Evolutionary conservation across 30 jellyfish, hydroid and myxozoan genomes (phyloP).

Genomic region (Aurelia coerulea): DNA sequence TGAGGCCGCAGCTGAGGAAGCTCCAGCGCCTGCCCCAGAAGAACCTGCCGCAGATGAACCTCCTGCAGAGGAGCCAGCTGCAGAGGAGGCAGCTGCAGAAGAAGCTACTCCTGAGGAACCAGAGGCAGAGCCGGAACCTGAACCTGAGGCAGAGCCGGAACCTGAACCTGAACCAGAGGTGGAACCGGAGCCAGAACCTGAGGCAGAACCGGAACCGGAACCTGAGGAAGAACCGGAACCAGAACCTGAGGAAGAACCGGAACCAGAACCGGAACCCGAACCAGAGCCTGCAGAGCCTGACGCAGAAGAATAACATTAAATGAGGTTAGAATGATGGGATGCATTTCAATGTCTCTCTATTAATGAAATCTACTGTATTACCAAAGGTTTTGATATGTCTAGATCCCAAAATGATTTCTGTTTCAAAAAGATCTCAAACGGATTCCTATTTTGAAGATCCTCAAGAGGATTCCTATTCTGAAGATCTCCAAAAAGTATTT

Average conservation of each 20-base stretch:
- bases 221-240: slow-evolving; percentile 31
- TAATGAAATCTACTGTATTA: too few relatives aligned
- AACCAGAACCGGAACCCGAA: slow-evolving; percentile 43
- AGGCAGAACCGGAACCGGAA: slow-evolving; percentile 22
- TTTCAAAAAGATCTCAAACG: too few relatives aligned
- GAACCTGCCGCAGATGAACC: slow-evolving; percentile 52
- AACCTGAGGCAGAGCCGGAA: slow-evolving; percentile 44
- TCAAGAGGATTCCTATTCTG: too few relatives aligned
- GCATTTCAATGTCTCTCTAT: too few relatives aligned
- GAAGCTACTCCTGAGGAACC: slow-evolving; percentile 41
- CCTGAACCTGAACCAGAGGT: slow-evolving; percentile 27
- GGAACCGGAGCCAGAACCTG: slow-evolving; percentile 40
- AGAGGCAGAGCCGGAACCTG: slow-evolving; percentile 42
- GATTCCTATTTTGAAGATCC: too few relatives aligned
- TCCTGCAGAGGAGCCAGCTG: slow-evolving; percentile 46
- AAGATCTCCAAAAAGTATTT: too few relatives aligned
- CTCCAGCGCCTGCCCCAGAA: slow-evolving; percentile 39
- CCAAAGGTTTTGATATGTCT: too few relatives aligned
- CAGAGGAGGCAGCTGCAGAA: slow-evolving; percentile 52
- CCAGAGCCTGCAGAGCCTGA: slow-evolving; percentile 19
- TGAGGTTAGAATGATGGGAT: neutral
- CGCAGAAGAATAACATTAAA: slow-evolving; percentile 5
- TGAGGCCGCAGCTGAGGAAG: slow-evolving; percentile 35
- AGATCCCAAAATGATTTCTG: too few relatives aligned
- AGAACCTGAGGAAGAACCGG: slow-evolving; percentile 38